phyloP scores from a whole-genome alignment of 1,140 invertebrate species.

The Drosophila navojoa region DNA sequence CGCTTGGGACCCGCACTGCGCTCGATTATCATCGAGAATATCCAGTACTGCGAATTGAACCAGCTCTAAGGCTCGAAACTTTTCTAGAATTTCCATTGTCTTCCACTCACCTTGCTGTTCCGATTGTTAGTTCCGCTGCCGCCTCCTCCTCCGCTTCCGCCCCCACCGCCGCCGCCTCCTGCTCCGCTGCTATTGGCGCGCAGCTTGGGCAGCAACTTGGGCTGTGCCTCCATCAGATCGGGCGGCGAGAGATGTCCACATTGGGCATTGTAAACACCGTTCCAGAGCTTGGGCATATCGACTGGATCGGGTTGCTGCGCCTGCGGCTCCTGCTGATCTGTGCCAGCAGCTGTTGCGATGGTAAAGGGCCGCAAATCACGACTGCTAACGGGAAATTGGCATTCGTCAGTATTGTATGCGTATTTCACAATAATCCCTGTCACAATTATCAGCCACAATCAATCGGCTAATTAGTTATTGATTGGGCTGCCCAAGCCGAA shows the following conservation, averaged over 20 bases:
- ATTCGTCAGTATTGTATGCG: not conserved
- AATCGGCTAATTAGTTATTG: constrained; percentile 74
- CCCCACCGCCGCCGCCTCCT: constrained; percentile 20
- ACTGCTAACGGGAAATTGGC: constrained; percentile 29
- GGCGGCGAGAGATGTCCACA: constrained; percentile 52
- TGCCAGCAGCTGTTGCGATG: constrained; percentile 58
- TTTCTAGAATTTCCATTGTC: not conserved
- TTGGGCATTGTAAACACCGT: constrained; percentile 64
- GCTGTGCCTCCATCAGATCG: constrained; percentile 74
- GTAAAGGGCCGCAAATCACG: constrained; percentile 64
- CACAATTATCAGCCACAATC: constrained; percentile 46
- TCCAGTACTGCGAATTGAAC: constrained; percentile 63
- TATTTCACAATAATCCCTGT: constrained; percentile 53
- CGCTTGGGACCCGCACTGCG: constrained; percentile 64
- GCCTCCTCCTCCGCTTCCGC: constrained; percentile 13
- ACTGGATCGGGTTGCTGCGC: not conserved
- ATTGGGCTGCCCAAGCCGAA: constrained; percentile 48
- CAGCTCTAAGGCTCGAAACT: not conserved
- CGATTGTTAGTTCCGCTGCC: constrained; percentile 35
- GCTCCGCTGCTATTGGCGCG: constrained; percentile 52
- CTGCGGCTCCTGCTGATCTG: constrained; percentile 16
- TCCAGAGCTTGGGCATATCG: constrained; percentile 75
- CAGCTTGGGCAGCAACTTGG: constrained; percentile 56
- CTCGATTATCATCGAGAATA: constrained; percentile 83
- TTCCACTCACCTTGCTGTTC: constrained; percentile 61